Evolutionary conservation across 1,140 invertebrate genomes (phyloP).

Genomic region (Sitobion miscanthi): DNA sequence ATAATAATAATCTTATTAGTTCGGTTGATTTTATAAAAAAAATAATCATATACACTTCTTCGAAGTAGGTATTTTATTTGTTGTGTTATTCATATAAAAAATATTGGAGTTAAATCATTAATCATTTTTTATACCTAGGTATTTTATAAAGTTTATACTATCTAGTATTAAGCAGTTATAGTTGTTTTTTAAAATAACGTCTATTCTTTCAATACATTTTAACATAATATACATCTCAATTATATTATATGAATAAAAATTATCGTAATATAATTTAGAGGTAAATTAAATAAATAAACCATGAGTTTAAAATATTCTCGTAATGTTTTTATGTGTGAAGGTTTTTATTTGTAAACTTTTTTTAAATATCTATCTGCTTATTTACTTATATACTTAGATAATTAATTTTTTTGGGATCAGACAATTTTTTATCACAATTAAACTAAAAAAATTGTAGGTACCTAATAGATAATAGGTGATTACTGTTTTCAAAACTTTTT

Average conservation of each 20-base stretch:
- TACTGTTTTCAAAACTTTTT: not conserved
- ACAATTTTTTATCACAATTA: not conserved
- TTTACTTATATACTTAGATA: not conserved
- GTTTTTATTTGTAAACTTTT: no score
- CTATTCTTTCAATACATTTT: no score
- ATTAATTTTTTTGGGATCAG: not conserved
- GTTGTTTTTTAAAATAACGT: no score
- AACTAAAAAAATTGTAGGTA: not conserved
- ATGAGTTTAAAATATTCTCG: no score
- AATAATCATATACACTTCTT: not conserved
- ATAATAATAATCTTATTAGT: not conserved
- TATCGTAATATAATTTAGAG: not conserved
- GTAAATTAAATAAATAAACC: not conserved
- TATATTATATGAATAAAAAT: no score
- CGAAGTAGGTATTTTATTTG: not conserved
- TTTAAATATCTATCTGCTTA: no score
- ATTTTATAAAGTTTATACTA: not conserved
- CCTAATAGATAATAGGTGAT: not conserved
- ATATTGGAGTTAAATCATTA: not conserved
- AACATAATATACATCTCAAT: no score
- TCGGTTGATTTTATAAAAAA: not conserved
- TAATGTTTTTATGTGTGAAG: no score
- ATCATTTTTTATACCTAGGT: no score
- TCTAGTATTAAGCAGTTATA: not conserved
- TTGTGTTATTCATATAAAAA: not conserved